Evolutionary conservation across 2,888 invertebrate genomes (phyloP).

Genomic region (Drosophila pseudotakahashii): DNA sequence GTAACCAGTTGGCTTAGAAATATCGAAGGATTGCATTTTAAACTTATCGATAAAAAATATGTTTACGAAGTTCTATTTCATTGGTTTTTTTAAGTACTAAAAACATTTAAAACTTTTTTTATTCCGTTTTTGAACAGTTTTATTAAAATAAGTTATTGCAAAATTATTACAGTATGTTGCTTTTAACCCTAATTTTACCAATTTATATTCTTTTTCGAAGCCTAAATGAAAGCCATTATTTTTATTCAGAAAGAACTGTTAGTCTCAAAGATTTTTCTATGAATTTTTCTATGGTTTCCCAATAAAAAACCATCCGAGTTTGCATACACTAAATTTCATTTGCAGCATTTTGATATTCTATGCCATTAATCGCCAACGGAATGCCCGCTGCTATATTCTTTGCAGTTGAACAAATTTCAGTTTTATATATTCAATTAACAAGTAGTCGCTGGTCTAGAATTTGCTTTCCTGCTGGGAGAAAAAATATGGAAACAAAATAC

Average conservation of each 20-base stretch:
- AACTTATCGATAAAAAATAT: too few species aligned
- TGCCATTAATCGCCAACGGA: constrained; percentile 14
- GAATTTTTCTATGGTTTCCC: not conserved
- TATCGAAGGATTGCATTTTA: too few species aligned
- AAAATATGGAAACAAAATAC: constrained; percentile 33
- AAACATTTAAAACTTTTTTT: too few species aligned
- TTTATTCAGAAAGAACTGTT: too few species aligned
- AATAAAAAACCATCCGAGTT: not conserved
- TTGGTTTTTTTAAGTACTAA: too few species aligned
- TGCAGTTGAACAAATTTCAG: constrained; percentile 16
- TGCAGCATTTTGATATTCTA: not conserved
- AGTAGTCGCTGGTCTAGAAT: constrained; percentile 14
- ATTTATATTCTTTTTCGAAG: too few species aligned
- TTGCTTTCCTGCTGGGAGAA: constrained; percentile 16
- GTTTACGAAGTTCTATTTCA: too few species aligned
- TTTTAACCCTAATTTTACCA: too few species aligned
- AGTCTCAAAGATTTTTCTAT: not conserved
- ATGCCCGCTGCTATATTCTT: constrained; percentile 14
- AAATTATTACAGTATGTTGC: too few species aligned
- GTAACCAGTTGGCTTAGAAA: not conserved
- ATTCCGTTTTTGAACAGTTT: too few species aligned
- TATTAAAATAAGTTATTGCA: too few species aligned
- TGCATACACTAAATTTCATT: not conserved
- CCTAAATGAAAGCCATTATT: too few species aligned
- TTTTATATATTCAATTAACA: constrained; percentile 45